Evolutionary conservation across 53 echinoderm and acorn worm genomes (phyloP), one percentile per base, ranked within the genome.

Genomic region (Echinometra lucunter): DNA sequence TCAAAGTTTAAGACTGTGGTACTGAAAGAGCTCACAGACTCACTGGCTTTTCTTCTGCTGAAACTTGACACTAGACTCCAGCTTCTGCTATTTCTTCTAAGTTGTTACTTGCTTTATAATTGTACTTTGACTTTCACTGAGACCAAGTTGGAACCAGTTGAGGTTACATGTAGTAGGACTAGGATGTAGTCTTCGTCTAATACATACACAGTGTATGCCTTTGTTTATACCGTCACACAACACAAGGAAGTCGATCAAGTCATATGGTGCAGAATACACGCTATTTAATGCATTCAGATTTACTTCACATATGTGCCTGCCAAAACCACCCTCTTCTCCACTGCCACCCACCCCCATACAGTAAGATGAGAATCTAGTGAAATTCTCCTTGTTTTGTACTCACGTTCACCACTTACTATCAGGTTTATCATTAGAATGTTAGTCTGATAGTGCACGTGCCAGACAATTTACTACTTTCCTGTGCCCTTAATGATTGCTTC

Each of bases 401-500:
- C 69, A 34, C 32, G 69, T 69, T 69, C 78, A 23, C 78, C 21
- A 40, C 40, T 78, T 78, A 78, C 38, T 42, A 78, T 78, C 42
- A 42, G 42, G 40, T 42, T 40, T 42, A 78, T 78, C 78, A 19
- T 78, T 78, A 19, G 38, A 40, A 85, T 47, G 85, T 47, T 85
- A 85, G 85, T 47, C 85, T 45, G 49, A 85, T 28, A 49, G 49
- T 28, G 63, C 82, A 94, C 85, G 94, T 94, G 94, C 94, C 94
- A 82, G 85, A 94, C 85, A 83, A 94, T 94, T 94, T 57, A 83
- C 58, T 45, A 83, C 94, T 94, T 93, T 94, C 94, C 94, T 94
- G 58, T 94, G 44, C 94, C 30, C 58, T 83, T 94, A 83, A 94
- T 94, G 83, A 94, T 83, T 60, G 82, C 94, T 83, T 94, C 94